Evolutionary conservation across 2,888 invertebrate species (phyloP), one percentile per base, ranked within the genome.

Genomic region (Himalopsyche kuldschensis): DNA sequence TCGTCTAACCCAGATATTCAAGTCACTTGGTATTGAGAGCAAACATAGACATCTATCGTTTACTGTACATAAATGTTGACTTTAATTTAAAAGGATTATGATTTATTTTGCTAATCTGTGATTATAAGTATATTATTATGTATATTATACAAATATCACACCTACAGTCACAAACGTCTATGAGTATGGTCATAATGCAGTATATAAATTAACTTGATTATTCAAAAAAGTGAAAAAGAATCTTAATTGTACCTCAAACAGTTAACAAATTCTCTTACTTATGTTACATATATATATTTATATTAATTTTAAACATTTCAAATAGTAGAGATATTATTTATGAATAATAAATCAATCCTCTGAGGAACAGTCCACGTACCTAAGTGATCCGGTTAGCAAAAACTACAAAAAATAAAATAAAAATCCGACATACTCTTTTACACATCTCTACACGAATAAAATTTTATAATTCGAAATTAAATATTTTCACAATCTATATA

Each of bases 401-500:
- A 32, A 55, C 24, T 75, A 79, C 30, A 41, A 82, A 41, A 69
- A 79, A 76, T 35, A 55, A 31, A 81, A 83, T 41, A 69, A 55
- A 82, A 82, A 82, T 79, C 41, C 41, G 41, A 41, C 41, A 41
- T 35, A 10, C 15, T 41, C 78, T 78, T 78, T 78, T 82, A 82
- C 31, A 78, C 31, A 83, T 69, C 63, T 82, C 82, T 77, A 63
- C 78, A 30, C 63, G 78, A 78, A 83, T 81, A 46, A 78, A 41
- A 75, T 75, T 63, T 35, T 75, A 48, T 80, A 83, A 30, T 35
- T 46, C 20, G 46, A 78, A 77, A 81, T 69, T 4, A 69, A 30
- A 69, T 75, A 82, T 84, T 75, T 75, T 78, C 81, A 82, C 81
- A 78, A 63, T 84, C 78, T 81, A 78, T 79, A 81, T 78, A 81